A percentile compares a stretch with the other conserved stretches of the same genome.
Conservation (phyloP, 2,113 vertebrate species). For the Strix uralensis region DNA sequence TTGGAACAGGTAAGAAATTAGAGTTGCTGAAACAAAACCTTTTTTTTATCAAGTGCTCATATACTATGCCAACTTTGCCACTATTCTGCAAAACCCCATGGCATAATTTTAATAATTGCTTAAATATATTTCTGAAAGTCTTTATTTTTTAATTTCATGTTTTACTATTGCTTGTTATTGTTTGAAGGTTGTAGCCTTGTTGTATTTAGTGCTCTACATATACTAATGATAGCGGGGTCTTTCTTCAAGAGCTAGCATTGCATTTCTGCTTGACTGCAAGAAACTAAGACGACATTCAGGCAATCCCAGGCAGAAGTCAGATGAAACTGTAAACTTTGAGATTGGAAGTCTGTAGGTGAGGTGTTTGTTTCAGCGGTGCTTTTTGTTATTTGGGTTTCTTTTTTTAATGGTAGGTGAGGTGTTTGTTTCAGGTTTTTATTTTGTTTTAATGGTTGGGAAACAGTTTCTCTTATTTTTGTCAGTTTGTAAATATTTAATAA, state of each 20-base stretch:
- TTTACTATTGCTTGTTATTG: neutral
- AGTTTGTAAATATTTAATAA: neutral
- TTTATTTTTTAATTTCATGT: neutral
- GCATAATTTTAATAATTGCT: neutral
- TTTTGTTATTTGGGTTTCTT: no score
- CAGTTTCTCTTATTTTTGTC: neutral
- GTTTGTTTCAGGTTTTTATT: neutral
- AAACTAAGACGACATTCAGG: neutral
- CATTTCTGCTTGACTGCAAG: neutral
- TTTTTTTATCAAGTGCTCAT: neutral
- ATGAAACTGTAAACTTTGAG: neutral
- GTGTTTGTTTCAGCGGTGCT: neutral
- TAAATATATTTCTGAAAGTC: neutral
- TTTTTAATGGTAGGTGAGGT: neutral
- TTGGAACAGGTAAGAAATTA: slow-evolving; percentile 87
- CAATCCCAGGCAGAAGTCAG: neutral
- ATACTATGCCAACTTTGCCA: neutral
- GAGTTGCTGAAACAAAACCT: neutral
- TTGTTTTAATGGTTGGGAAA: neutral
- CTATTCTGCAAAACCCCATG: neutral
- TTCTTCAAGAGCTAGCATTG: neutral
- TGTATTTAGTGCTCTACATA: neutral
- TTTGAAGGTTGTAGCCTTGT: neutral
- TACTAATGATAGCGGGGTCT: neutral
- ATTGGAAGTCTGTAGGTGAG: neutral